phyloP scores from a whole-genome alignment of 2,797 vertebrate species.

The Danio aesculapii region DNA sequence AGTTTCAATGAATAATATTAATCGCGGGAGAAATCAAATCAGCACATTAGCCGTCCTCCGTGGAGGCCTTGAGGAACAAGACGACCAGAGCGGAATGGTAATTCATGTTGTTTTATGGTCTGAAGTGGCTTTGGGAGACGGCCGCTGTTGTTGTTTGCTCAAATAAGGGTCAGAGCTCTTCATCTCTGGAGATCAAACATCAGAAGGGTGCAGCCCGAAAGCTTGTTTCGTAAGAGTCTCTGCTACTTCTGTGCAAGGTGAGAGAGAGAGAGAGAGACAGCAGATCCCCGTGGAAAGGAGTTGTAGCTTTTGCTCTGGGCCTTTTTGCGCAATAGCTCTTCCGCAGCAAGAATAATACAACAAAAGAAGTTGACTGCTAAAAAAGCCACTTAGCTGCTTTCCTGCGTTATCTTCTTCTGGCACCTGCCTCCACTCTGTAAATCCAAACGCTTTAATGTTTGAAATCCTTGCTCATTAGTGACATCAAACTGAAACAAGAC shows the following conservation, averaged over 20 bases:
- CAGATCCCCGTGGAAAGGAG: slow-evolving; percentile 34
- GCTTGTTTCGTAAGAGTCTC: slow-evolving; percentile 46
- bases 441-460: slow-evolving; percentile 23
- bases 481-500: slow-evolving; percentile 22
- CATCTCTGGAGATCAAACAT: slow-evolving; percentile 65
- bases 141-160: slow-evolving; percentile 54
- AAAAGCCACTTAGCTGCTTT: not conserved
- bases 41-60: slow-evolving; percentile 56
- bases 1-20: slow-evolving; percentile 63
- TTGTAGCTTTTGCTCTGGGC: slow-evolving; percentile 22
- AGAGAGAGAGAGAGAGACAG: not conserved
- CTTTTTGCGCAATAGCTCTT: not conserved
- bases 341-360: slow-evolving; percentile 21
- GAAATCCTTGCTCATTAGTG: not conserved
- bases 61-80: slow-evolving; percentile 39
- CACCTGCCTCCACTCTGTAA: slow-evolving; percentile 5
- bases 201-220: slow-evolving; percentile 46
- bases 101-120: slow-evolving; percentile 56
- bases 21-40: slow-evolving; percentile 60
- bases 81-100: slow-evolving; percentile 49
- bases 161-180: slow-evolving; percentile 60
- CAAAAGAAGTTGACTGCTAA: slow-evolving; percentile 35
- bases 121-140: slow-evolving; percentile 54
- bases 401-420: slow-evolving; percentile 4
- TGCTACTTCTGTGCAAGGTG: slow-evolving; percentile 49